phyloP scores from a whole-genome alignment of 2,113 vertebrate species.

The Micronisus gabar region DNA sequence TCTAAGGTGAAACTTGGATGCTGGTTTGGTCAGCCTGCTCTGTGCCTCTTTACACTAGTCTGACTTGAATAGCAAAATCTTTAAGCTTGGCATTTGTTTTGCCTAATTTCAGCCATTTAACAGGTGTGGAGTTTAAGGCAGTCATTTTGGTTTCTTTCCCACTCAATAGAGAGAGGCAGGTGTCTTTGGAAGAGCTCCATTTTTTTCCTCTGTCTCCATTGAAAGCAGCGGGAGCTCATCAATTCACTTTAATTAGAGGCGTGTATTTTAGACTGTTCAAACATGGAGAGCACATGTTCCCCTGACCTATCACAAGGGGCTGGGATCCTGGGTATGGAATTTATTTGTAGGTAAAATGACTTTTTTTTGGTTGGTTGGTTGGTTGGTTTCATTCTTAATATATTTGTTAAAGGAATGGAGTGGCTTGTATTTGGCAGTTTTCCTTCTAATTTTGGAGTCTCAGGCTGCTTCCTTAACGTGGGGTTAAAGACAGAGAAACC shows the following conservation, averaged over 20 bases:
- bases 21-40: not conserved
- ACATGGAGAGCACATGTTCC: not conserved
- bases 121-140: not conserved
- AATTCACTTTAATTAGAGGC: not conserved
- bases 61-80: not conserved
- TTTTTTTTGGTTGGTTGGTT: too few relatives aligned
- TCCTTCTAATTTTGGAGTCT: not conserved
- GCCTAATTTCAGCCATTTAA: not conserved
- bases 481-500: not conserved
- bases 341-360: not conserved
- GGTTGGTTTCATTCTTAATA: not conserved
- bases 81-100: not conserved
- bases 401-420: not conserved
- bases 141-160: not conserved
- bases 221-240: not conserved
- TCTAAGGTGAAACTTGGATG: not conserved
- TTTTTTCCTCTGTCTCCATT: not conserved
- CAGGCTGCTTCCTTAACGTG: not conserved
- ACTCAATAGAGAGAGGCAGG: not conserved
- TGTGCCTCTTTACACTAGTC: not conserved
- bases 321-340: not conserved
- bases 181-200: not conserved
- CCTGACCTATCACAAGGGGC: not conserved
- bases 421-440: not conserved
- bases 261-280: not conserved